Conservation (phyloP, 2,888 invertebrate genomes). For the Lordiphosa fenestrarum region DNA sequence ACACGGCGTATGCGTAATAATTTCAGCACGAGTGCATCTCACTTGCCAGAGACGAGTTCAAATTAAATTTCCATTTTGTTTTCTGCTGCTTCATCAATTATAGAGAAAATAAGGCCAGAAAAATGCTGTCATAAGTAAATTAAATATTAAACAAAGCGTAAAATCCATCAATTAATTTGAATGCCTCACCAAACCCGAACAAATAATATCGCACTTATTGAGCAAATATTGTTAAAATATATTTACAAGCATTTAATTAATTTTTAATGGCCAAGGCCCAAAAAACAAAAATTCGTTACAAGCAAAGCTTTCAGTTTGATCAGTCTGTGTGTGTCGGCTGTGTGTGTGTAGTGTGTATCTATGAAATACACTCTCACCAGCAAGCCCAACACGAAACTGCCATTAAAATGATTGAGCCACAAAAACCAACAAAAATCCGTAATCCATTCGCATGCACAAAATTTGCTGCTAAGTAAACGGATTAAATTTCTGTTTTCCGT, state of each 20-base stretch:
- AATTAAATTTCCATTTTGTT: constrained; percentile 3
- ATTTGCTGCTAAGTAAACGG: constrained; percentile 55
- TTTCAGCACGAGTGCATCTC: constrained; percentile 14
- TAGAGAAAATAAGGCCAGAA: not conserved
- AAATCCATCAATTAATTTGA: constrained; percentile 31
- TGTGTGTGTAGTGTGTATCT: constrained; percentile 17
- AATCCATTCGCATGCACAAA: constrained; percentile 38
- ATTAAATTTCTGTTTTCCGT: constrained; percentile 53
- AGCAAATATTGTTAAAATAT: not conserved
- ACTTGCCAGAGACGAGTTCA: not conserved
- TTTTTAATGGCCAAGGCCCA: not conserved
- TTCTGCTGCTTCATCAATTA: constrained; percentile 1
- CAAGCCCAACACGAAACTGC: constrained; percentile 60
- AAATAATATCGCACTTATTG: not conserved
- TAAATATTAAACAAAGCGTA: constrained; percentile 26
- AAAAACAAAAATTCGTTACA: not conserved
- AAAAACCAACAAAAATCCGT: constrained; percentile 47
- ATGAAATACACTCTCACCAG: constrained; percentile 36
- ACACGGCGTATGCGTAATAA: constrained; percentile 46
- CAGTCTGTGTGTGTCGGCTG: not conserved
- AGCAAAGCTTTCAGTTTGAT: constrained; percentile 4
- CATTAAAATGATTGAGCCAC: constrained; percentile 69
- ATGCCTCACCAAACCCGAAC: constrained; percentile 7
- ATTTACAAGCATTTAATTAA: not conserved
- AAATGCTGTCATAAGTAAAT: constrained; percentile 13